phyloP scores from a whole-genome alignment of 2,888 invertebrate species.

The Harpalus rufipes region DNA sequence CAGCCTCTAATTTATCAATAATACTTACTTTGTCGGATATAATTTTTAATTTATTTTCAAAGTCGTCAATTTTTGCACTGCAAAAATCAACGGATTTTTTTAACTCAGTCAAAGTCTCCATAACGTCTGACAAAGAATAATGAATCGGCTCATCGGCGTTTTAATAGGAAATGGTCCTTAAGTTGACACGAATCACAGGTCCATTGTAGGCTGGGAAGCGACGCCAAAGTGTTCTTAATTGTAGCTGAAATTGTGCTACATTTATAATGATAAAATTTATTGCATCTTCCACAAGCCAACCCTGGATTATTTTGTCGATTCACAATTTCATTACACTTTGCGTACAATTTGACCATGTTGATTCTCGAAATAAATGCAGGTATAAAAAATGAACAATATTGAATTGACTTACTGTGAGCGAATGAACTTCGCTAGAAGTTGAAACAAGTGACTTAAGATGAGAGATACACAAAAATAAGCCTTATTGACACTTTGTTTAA shows the following conservation, averaged over 20 bases:
- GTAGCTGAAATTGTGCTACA: background rate
- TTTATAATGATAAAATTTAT: background rate
- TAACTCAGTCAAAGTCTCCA: background rate
- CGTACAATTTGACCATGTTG: slow-evolving; percentile 20
- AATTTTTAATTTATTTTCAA: background rate
- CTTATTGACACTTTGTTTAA: background rate
- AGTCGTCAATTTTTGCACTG: slow-evolving; percentile 1
- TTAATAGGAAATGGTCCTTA: background rate
- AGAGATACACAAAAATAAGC: background rate
- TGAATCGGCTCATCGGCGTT: background rate
- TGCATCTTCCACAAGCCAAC: slow-evolving; percentile 6
- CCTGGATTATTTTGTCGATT: slow-evolving; percentile 30
- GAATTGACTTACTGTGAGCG: slow-evolving; percentile 6
- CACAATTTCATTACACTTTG: slow-evolving; percentile 1
- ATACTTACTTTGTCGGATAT: background rate
- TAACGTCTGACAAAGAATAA: background rate
- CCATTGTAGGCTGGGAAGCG: background rate
- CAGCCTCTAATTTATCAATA: background rate
- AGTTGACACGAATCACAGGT: background rate
- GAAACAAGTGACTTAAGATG: background rate
- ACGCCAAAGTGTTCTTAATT: background rate
- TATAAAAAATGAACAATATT: slow-evolving; percentile 5
- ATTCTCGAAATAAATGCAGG: background rate
- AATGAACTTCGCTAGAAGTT: background rate
- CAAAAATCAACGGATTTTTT: background rate